These are phyloP conservation scores for Conchocele bisecta DNA, from an alignment of 2,888 invertebrate species.

Conservation along the genomic window DNA sequence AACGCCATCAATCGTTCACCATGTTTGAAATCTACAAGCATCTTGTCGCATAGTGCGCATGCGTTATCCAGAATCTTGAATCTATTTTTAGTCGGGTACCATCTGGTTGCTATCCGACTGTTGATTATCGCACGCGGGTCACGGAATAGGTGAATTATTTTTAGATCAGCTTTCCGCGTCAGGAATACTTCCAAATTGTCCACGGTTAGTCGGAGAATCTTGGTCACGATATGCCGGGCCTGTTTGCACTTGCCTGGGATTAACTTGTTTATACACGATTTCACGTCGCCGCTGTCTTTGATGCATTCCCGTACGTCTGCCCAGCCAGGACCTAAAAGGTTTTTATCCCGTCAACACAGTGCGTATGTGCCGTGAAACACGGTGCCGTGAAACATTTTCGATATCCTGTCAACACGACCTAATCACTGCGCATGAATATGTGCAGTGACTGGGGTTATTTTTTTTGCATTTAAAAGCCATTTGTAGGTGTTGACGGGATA, in stretches of 20 bases:
- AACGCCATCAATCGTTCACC: constrained; percentile 11
- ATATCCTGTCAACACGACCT: too few species aligned
- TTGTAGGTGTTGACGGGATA: too few species aligned
- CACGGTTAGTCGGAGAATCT: constrained; percentile 19
- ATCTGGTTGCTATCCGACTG: constrained; percentile 16
- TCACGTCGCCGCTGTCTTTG: not conserved
- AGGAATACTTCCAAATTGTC: constrained; percentile 12
- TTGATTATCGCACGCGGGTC: constrained; percentile 37
- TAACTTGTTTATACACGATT: not conserved
- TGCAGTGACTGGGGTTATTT: too few species aligned
- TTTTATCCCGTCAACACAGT: too few species aligned
- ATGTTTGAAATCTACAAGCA: constrained; percentile 22
- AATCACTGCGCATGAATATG: too few species aligned
- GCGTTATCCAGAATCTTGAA: not conserved
- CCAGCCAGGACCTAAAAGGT: constrained; percentile 9
- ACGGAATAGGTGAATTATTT: constrained; percentile 27
- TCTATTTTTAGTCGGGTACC: not conserved
- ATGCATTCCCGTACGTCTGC: not conserved
- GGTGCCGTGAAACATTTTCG: too few species aligned
- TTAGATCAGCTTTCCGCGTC: constrained; percentile 1
- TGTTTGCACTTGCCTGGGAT: constrained; percentile 4
- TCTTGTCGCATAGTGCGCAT: constrained; percentile 13
- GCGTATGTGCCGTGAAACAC: too few species aligned
- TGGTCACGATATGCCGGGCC: constrained; percentile 12
- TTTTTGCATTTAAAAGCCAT: too few species aligned